Evolutionary conservation across 2,888 invertebrate genomes (phyloP).

Genomic region (Cerceris rybyensis): DNA sequence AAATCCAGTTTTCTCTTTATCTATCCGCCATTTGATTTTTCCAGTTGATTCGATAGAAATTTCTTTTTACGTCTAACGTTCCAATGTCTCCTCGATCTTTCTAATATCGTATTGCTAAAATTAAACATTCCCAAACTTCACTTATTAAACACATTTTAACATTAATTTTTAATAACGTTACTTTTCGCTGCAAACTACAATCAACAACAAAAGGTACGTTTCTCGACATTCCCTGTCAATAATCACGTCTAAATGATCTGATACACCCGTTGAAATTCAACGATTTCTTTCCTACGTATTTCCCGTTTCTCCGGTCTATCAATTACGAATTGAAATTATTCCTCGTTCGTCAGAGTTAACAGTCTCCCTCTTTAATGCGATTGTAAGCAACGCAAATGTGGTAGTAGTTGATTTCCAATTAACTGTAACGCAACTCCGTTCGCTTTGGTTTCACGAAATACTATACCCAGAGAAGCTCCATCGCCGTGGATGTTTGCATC

Average conservation of each 20-base stretch:
- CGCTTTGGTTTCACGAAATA: constrained; percentile 22
- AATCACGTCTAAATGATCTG: not conserved
- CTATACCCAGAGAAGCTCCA: not conserved
- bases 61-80: too few species aligned
- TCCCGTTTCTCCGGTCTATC: constrained; percentile 1
- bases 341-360: not conserved
- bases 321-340: constrained; percentile 12
- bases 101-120: not conserved
- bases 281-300: not conserved
- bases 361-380: constrained; percentile 9
- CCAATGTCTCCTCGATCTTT: too few species aligned
- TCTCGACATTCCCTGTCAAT: too few species aligned
- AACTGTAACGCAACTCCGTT: constrained; percentile 33
- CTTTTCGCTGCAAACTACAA: not conserved
- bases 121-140: not conserved
- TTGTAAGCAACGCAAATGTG: constrained; percentile 29
- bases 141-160: not conserved
- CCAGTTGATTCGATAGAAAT: too few species aligned
- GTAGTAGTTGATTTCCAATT: constrained; percentile 39
- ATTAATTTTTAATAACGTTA: not conserved
- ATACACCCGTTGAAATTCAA: not conserved
- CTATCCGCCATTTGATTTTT: too few species aligned
- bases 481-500: not conserved
- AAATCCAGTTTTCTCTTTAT: too few species aligned
- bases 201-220: too few species aligned